These are phyloP conservation scores for Tethea ocularis DNA, from an alignment of 2,888 invertebrate species.

Conservation along the genomic window DNA sequence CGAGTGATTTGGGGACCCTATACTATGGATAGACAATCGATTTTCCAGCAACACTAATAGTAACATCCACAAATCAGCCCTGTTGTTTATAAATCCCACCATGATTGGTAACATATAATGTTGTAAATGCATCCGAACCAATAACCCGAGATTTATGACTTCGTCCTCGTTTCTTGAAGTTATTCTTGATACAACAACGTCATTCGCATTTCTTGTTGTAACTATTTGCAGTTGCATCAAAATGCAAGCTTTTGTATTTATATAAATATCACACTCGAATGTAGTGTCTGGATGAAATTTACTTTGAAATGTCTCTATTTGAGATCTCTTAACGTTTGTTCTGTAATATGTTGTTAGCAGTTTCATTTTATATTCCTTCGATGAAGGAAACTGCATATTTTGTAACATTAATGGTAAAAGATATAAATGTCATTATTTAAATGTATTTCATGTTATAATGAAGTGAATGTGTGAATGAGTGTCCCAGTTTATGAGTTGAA, in stretches of 20 bases:
- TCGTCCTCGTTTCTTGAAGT: background rate
- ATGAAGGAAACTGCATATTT: no score
- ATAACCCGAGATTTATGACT: background rate
- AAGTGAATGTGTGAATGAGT: no score
- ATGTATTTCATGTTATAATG: no score
- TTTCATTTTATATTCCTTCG: background rate
- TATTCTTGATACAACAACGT: slow-evolving; percentile 4
- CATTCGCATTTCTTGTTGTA: background rate
- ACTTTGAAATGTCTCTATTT: background rate
- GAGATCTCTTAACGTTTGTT: background rate
- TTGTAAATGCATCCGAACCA: background rate
- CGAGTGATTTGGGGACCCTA: no score
- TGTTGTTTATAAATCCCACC: background rate
- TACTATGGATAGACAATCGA: no score
- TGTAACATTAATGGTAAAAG: no score
- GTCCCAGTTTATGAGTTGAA: no score
- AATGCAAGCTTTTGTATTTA: background rate
- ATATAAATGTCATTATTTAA: no score
- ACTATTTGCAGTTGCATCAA: background rate
- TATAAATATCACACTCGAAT: background rate
- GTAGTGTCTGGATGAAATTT: background rate
- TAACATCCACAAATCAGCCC: background rate
- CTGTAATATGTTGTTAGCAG: background rate
- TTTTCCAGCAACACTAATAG: no score
- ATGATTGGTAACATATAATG: background rate